Evolutionary conservation across 2,797 vertebrate species (phyloP).

Genomic region (Aldrovandia affinis): DNA sequence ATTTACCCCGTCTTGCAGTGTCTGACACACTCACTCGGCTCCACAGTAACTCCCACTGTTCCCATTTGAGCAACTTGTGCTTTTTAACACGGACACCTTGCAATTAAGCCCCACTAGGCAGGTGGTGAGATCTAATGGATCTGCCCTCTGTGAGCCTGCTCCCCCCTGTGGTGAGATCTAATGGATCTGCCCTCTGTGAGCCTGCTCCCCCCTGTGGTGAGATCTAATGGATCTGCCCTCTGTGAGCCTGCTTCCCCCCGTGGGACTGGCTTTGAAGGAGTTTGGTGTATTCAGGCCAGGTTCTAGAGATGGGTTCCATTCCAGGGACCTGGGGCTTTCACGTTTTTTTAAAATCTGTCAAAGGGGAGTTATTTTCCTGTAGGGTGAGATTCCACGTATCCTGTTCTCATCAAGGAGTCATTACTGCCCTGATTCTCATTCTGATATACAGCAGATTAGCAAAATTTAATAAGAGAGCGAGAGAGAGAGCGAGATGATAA

Average conservation of each 20-base stretch:
- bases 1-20: no score
- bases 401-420: conserved; percentile 39
- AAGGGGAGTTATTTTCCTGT: conserved; percentile 32
- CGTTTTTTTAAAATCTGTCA: background rate
- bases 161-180: background rate
- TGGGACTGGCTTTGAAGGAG: conserved; percentile 46
- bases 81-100: no score
- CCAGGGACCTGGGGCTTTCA: conserved; percentile 49
- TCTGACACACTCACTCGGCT: conserved; percentile 28
- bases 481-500: conserved; percentile 57
- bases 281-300: conserved; percentile 50
- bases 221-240: background rate
- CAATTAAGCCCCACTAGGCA: no score
- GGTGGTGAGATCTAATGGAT: background rate
- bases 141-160: background rate
- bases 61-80: no score
- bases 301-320: conserved; percentile 45
- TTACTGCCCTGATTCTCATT: conserved; percentile 55
- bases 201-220: background rate
- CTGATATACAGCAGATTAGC: conserved; percentile 62
- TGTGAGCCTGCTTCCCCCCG: conserved; percentile 52
- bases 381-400: conserved; percentile 40
- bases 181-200: background rate
- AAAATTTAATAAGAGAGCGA: conserved; percentile 56
- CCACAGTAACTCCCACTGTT: background rate